Percentiles rank a stretch among this genome's conserved stretches.
Conservation (phyloP, 2,888 invertebrate genomes). For the Oligia fasciuncula region DNA sequence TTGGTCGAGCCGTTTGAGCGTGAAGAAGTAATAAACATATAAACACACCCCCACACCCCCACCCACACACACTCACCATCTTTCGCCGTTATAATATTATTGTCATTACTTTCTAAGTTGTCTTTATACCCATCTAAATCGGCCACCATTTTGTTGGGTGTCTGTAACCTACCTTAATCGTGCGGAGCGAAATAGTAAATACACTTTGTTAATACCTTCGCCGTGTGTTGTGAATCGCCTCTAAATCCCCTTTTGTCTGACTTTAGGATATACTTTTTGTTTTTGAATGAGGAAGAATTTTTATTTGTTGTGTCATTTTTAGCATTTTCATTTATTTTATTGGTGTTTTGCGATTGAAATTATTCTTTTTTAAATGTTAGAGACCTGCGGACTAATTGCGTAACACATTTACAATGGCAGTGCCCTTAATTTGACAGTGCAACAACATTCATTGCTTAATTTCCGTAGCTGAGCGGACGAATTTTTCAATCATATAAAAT, state of each 20-base stretch:
- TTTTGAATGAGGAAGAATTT: not conserved
- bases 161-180: not conserved
- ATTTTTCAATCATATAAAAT: not conserved
- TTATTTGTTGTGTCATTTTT: not conserved
- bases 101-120: too few relatives aligned
- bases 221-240: conserved; percentile 54
- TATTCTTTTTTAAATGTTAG: too few relatives aligned
- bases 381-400: not conserved
- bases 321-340: too few relatives aligned
- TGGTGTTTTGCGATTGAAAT: not conserved
- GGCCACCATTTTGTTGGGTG: too few relatives aligned
- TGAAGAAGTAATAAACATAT: too few relatives aligned
- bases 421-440: not conserved
- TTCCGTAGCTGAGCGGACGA: too few relatives aligned
- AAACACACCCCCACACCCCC: too few relatives aligned
- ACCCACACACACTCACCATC: too few relatives aligned
- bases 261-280: conserved; percentile 6
- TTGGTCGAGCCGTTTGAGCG: too few relatives aligned
- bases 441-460: not conserved
- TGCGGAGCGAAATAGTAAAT: conserved; percentile 60
- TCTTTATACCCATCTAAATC: too few relatives aligned
- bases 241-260: conserved; percentile 41
- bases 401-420: not conserved
- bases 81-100: too few relatives aligned
- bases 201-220: conserved; percentile 56